These are phyloP conservation scores for Lasioglossum figueresi DNA, from an alignment of 2,888 invertebrate genomes.

Conservation along the genomic window DNA sequence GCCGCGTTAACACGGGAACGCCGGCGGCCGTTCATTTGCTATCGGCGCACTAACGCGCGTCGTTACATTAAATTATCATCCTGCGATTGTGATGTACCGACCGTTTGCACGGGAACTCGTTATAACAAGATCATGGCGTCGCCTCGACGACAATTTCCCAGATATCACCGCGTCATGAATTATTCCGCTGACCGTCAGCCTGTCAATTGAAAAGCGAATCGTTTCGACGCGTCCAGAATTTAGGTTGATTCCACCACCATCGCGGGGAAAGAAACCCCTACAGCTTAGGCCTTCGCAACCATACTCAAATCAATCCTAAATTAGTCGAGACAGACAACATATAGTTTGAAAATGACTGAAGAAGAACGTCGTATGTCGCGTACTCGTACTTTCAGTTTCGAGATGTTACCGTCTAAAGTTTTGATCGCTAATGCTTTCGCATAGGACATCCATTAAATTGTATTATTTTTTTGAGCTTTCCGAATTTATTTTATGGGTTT, in stretches of 20 bases:
- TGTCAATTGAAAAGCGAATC: slow-evolving; percentile 50
- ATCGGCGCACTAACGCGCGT: slow-evolving; percentile 71
- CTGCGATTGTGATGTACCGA: slow-evolving; percentile 71
- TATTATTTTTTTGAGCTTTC: no score
- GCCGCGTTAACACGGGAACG: slow-evolving; percentile 69
- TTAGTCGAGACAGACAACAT: not conserved
- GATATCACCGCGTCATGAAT: slow-evolving; percentile 59
- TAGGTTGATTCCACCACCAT: slow-evolving; percentile 13
- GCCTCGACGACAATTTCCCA: slow-evolving; percentile 69
- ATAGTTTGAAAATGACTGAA: no score
- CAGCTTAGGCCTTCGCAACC: not conserved
- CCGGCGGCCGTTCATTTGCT: slow-evolving; percentile 71
- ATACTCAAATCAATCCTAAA: not conserved
- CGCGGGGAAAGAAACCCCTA: not conserved
- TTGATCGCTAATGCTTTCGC: no score
- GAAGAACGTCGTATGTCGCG: no score
- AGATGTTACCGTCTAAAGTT: no score
- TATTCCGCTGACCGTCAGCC: slow-evolving; percentile 45
- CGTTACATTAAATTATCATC: slow-evolving; percentile 81
- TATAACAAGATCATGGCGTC: slow-evolving; percentile 71
- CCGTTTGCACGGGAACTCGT: slow-evolving; percentile 71
- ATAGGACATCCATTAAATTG: no score
- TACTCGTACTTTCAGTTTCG: no score
- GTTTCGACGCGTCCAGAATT: slow-evolving; percentile 46
- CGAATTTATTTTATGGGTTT: no score